Evolutionary conservation across 2,113 vertebrate species (phyloP).

Genomic region (Madoqua kirkii): DNA sequence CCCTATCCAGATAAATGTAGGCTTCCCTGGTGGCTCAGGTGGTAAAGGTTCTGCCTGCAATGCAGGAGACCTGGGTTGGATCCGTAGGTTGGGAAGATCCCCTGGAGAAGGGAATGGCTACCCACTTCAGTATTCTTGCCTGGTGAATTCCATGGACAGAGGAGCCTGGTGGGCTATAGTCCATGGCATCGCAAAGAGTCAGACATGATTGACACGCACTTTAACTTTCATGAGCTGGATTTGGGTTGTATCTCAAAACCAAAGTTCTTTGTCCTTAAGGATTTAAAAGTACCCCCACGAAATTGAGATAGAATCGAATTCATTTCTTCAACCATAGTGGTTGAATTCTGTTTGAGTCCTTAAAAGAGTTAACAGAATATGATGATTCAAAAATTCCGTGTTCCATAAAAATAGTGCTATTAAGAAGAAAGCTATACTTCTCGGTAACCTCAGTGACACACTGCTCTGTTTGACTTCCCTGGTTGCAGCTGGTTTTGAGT

Average conservation of each 20-base stretch:
- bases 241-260: not conserved
- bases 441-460: constrained; percentile 42
- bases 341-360: constrained; percentile 31
- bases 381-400: constrained; percentile 40
- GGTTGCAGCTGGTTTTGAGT: constrained; percentile 48
- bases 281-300: not conserved
- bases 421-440: constrained; percentile 41
- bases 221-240: not conserved
- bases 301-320: not conserved
- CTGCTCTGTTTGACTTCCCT: constrained; percentile 59
- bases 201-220: not conserved
- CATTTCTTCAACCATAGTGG: constrained; percentile 27
- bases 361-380: constrained; percentile 57
- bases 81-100: not conserved
- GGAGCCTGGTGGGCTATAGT: not conserved
- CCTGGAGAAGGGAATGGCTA: not conserved
- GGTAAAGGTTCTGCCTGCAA: not conserved
- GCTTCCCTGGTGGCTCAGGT: not conserved
- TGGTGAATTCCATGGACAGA: not conserved
- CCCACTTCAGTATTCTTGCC: not conserved
- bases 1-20: not conserved
- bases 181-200: not conserved
- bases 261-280: not conserved
- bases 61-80: not conserved
- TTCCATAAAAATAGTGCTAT: constrained; percentile 60